Percentiles rank a stretch among this genome's conserved stretches.
These are phyloP conservation scores for Dascillus cervinus DNA, from an alignment of 2,888 invertebrate species.

Conservation along the genomic window DNA sequence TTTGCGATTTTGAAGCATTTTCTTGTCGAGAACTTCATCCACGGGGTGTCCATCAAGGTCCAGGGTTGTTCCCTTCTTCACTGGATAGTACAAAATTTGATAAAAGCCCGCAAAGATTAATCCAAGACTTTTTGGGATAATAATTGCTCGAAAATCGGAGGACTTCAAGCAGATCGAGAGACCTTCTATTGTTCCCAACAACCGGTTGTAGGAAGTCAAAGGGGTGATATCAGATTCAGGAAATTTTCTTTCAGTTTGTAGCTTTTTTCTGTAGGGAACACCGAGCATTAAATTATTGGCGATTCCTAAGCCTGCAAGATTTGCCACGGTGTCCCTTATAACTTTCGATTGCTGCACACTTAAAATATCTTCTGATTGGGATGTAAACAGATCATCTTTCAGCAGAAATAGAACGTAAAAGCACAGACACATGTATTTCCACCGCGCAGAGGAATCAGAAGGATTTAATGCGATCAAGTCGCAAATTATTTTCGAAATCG, in stretches of 20 bases:
- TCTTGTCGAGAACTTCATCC: conserved; percentile 49
- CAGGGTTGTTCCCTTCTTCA: conserved; percentile 51
- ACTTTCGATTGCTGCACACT: conserved; percentile 61
- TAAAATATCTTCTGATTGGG: conserved; percentile 40
- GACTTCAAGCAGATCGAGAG: conserved; percentile 44
- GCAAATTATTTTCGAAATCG: no score
- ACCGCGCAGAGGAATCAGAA: conserved; percentile 28
- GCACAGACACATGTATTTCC: conserved; percentile 43
- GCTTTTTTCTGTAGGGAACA: conserved; percentile 16
- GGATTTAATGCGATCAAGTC: conserved; percentile 12
- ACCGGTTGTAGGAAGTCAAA: conserved; percentile 45
- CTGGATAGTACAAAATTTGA: conserved; percentile 60
- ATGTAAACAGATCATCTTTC: conserved; percentile 16
- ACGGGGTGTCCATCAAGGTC: conserved; percentile 40
- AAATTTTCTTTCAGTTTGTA: conserved; percentile 11
- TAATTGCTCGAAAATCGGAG: conserved; percentile 48
- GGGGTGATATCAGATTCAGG: conserved; percentile 38
- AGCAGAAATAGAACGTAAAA: conserved; percentile 41
- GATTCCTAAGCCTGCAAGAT: conserved; percentile 58
- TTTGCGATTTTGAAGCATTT: conserved; percentile 45
- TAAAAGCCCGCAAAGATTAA: conserved; percentile 60
- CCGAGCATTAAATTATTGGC: conserved; percentile 56
- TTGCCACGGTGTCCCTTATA: conserved; percentile 54
- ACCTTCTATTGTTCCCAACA: conserved; percentile 46
- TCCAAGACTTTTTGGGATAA: conserved; percentile 50